These are phyloP conservation scores for Lepidonotus clava DNA, from an alignment of 2,888 invertebrate species.

Conservation along the genomic window DNA sequence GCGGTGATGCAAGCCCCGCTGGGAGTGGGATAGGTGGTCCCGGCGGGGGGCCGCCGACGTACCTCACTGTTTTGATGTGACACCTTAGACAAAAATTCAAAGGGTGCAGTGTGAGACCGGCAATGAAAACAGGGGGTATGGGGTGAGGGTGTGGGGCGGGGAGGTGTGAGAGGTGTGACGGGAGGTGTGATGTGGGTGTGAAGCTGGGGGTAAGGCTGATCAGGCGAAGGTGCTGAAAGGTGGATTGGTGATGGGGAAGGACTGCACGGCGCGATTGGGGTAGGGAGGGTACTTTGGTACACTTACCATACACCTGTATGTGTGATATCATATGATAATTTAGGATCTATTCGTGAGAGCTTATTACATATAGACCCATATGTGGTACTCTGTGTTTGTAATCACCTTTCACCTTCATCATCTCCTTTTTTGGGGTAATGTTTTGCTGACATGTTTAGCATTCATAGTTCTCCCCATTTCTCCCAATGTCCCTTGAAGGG, in stretches of 20 bases:
- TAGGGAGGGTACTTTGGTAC: not conserved
- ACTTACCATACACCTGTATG: not conserved
- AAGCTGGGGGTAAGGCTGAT: not conserved
- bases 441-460: no score
- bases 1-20: conserved; percentile 1
- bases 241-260: not conserved
- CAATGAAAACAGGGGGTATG: not conserved
- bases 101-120: not conserved
- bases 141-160: not conserved
- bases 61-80: conserved; percentile 12
- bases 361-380: no score
- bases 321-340: no score
- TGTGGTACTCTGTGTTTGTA: no score
- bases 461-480: no score
- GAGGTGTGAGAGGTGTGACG: not conserved
- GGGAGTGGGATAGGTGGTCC: not conserved
- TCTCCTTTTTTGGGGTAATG: no score
- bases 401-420: no score
- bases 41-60: not conserved
- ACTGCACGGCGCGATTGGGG: not conserved
- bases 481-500: no score
- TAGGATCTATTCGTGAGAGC: no score
- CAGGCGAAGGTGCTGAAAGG: not conserved
- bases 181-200: not conserved
- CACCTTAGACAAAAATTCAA: conserved; percentile 34